phyloP scores from a whole-genome alignment of 2,113 vertebrate genomes.

The Todiramphus chloris region DNA sequence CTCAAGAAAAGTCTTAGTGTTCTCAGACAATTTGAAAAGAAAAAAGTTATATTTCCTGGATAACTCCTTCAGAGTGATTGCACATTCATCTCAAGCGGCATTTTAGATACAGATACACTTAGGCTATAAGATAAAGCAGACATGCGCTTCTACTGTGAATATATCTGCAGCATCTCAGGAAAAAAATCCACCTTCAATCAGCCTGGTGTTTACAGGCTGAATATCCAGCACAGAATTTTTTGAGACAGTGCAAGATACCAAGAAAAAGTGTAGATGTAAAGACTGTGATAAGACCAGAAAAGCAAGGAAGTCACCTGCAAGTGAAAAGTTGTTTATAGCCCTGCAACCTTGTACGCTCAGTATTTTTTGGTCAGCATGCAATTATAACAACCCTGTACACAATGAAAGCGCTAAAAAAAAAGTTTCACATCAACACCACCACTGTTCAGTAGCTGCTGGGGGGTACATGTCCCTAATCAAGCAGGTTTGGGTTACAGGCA shows the following conservation, averaged over 20 bases:
- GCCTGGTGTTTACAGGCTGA: not conserved
- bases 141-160: rapidly evolving
- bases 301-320: not conserved
- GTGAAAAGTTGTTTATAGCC: not conserved
- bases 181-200: not conserved
- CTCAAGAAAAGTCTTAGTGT: not conserved
- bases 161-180: not conserved
- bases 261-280: rapidly evolving
- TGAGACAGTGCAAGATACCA: not conserved
- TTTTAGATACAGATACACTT: not conserved
- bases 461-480: not conserved
- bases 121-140: not conserved
- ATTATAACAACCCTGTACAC: not conserved
- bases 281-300: not conserved
- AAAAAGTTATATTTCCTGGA: not conserved
- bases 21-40: not conserved
- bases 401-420: not conserved
- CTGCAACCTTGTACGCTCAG: not conserved
- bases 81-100: not conserved
- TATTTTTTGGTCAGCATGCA: not conserved
- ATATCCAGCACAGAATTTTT: not conserved
- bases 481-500: not conserved
- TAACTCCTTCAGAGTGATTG: not conserved
- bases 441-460: not conserved
- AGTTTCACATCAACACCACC: not conserved